Percentiles rank a stretch among this genome's conserved stretches.
These are phyloP conservation scores for Ploceus nigricollis DNA, from an alignment of 2,113 vertebrate genomes.

Conservation along the genomic window DNA sequence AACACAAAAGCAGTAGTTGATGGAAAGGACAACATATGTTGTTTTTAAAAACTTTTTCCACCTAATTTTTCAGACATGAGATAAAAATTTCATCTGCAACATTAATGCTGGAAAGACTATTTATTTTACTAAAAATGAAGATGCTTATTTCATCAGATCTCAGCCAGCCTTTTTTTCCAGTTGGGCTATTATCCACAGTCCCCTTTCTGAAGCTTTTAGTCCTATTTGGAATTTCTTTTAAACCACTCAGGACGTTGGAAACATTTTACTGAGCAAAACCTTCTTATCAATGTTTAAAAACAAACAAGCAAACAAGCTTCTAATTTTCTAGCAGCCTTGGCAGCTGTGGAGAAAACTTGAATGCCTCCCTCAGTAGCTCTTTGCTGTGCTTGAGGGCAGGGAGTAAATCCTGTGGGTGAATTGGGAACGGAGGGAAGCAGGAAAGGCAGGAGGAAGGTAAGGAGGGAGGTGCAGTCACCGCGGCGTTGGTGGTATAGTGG, in stretches of 20 bases:
- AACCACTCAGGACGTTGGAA: fast-evolving
- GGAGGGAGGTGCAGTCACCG: fast-evolving
- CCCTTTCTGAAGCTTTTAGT: not conserved
- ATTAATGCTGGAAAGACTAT: not conserved
- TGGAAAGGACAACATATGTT: not conserved
- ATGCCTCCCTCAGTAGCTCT: fast-evolving
- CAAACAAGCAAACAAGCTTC: not conserved
- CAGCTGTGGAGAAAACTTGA: not conserved
- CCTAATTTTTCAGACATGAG: not conserved
- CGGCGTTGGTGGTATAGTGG: conserved; percentile 77
- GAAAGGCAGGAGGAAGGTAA: fast-evolving
- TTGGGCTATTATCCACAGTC: not conserved
- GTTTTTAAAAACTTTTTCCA: not conserved
- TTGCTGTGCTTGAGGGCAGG: fast-evolving
- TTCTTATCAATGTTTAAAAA: not conserved
- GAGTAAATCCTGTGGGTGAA: fast-evolving
- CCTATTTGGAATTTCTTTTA: not conserved
- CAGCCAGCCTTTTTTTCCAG: not conserved
- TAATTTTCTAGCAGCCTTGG: not conserved
- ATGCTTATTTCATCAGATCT: not conserved
- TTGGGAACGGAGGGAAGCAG: fast-evolving
- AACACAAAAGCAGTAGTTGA: not conserved
- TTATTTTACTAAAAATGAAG: not conserved
- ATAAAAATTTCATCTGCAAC: not conserved
- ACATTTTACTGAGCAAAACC: not conserved